Evolutionary conservation across 2,888 invertebrate genomes (phyloP), one percentile per base, ranked within the genome.

Genomic region (Calameuta filiformis): DNA sequence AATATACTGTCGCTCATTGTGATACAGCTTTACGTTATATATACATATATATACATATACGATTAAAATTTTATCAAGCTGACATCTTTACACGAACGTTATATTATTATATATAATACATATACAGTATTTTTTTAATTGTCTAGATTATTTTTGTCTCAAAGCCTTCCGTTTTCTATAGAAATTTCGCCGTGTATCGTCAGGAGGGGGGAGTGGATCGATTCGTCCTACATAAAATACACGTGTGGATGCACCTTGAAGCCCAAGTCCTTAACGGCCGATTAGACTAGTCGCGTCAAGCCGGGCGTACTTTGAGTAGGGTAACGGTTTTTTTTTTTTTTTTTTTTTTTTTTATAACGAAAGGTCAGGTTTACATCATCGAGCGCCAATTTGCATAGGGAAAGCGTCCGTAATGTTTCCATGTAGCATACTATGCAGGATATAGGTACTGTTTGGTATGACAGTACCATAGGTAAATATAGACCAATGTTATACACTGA

Each of bases 291-390:
- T 23, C 73, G 68, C 34, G 73, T 34, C 56, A 35, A 75, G 30
- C 56, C 37, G 79, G 69, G 69, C 76, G 71, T 37, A 35, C 40
- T 23, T 56, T 23, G 40, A 56, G 40, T 56, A 23, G 23, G 40
- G 68, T 34, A 31, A 12, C 56, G 30, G 40, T 71, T 68, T 76
- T 69, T 73, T 69, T 75, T 37, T 33, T 33, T 33, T 33, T 33
- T n/a, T n/a, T n/a, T 33, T 75, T 73, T 78, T 80, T 85, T 83
- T 85, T 74, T 79, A 80, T 35, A 56, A 77, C 75, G 77, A 85
- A 84, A 84, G 83, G 81, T 84, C 85, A 81, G 75, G 40, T 76
- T 76, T 73, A 73, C 68, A 37, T 75, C 68, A 35, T 30, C 9
- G 37, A 35, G 12, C 75, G 35, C 73, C 68, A 35, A 74, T 56